Evolutionary conservation across 2,113 vertebrate genomes (phyloP), one percentile per base, ranked within the genome.

Genomic region (Notothenia rossii): DNA sequence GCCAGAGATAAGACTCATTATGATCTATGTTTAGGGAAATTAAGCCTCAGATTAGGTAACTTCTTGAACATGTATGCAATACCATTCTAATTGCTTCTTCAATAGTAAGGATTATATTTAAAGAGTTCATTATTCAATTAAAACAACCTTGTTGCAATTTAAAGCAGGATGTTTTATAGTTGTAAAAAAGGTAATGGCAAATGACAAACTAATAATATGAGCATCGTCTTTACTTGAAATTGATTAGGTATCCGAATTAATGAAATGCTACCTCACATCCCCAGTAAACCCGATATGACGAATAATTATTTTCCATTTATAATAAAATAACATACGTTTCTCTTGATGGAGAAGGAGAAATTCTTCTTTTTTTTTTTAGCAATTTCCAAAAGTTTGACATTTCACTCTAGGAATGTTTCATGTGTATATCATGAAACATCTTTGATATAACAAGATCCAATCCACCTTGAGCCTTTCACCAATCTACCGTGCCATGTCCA

Each of bases 391-490:
- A 8, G 25, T 25, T 49, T 13, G 49, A 43, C 17, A 40, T 9
- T 50, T 63, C 20, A 14, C 12, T 22, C 14, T 53, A 7, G 46
- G 13, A 53, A 15, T 72, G 18, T 56, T 63, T 53, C 11, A 70
- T 62, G 33, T 48, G n/a, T 18, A 25, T 14, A 48, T 46, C 36
- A 46, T 20, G 1, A 25, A 66, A 54, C 10, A 5, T 61, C 20
- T 56, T 17, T 43, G 11, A 43, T 15, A 20, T 11, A 50, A 50
- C n/a, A 53, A 46, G 33, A 54, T 70, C 36, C 46, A 56, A 45
- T 60, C 61, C 5, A 33, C 36, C 40, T 48, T 77, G 78, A 75
- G 17, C 20, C 53, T 56, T 65, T 60, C 43, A 68, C 33, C 60
- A 48, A 60, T 22, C 29, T 48, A 11, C 43, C 36, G 17, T 61